Evolutionary conservation across 2,113 vertebrate genomes (phyloP), one percentile per base, ranked within the genome.

Genomic region (Pygoscelis adeliae): DNA sequence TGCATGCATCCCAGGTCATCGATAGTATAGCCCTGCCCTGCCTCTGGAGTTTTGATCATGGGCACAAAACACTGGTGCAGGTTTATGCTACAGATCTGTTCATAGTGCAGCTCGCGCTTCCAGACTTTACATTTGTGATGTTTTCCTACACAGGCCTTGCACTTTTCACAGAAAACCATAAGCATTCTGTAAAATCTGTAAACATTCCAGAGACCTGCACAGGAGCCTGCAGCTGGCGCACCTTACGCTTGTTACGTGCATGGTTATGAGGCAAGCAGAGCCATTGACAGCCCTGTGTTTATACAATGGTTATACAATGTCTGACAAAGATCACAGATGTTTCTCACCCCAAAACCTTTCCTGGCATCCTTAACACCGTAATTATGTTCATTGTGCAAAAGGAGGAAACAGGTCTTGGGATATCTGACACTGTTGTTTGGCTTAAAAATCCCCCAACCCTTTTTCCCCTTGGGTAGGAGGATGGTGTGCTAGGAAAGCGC

Each of bases 401-500:
- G 19, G 34, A 47, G 15, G 34, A 26, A 79, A 29, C 12, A 27
- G 29, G 7, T 23, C 27, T 36, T 46, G 13, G 27, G 22, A 17
- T 40, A 36, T 10, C 15, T 25, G 20, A 42, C 8, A 19, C 36
- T 42, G 25, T n/a, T 3, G 1, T 44, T 59, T 50, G 53, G 16
- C 72, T 32, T 87, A 42, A 59, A 77, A 87, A 26, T 77, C 25
- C 13, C 15, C 16, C 53, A 69, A 16, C 5, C 4, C 13, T 44
- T 67, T 49, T 23, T n/a, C 30, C 15, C 16, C 12, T 58, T 4
- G 4, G 12, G 23, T 27, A 17, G 42, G 14, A 56, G 4, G 10
- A 47, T 40, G 15, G 9, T 47, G 5, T 2, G 1, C 23, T 36
- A 46, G 47, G 22, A 27, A 27, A 71, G 7, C 1, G 2, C 11